Conservation (phyloP, 2,113 vertebrate genomes). For the Triplophysa siluroides region DNA sequence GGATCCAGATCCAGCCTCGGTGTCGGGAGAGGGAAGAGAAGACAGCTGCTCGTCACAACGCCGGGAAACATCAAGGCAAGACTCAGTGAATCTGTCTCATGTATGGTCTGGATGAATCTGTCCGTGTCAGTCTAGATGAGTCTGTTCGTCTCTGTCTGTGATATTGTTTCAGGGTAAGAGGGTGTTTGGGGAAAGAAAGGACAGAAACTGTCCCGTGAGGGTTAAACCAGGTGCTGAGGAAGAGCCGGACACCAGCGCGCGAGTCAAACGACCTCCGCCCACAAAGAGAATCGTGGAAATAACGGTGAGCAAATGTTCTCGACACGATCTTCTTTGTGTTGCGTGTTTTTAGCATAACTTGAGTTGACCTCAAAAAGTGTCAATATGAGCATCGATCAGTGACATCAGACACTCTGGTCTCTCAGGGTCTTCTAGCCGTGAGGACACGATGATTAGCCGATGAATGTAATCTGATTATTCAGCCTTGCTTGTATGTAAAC, state of each 20-base stretch:
- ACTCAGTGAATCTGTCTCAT: background rate
- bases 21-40: conserved; percentile 81
- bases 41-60: conserved; percentile 89
- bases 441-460: background rate
- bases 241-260: conserved; percentile 62
- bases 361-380: too few relatives aligned
- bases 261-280: conserved; percentile 68
- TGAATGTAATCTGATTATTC: too few relatives aligned
- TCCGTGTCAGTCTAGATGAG: background rate
- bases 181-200: conserved; percentile 82
- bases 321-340: too few relatives aligned
- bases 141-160: background rate
- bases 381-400: too few relatives aligned
- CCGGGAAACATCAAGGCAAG: conserved; percentile 89
- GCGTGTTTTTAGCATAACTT: too few relatives aligned
- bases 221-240: conserved; percentile 66
- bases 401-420: too few relatives aligned
- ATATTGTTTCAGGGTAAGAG: conserved; percentile 79
- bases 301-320: conserved; percentile 69
- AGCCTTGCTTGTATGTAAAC: too few relatives aligned
- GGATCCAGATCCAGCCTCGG: conserved; percentile 67
- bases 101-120: background rate
- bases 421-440: too few relatives aligned
- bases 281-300: conserved; percentile 68
- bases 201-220: conserved; percentile 62